Conservation (phyloP, 2,888 invertebrate species). For the Patella pellucida region DNA sequence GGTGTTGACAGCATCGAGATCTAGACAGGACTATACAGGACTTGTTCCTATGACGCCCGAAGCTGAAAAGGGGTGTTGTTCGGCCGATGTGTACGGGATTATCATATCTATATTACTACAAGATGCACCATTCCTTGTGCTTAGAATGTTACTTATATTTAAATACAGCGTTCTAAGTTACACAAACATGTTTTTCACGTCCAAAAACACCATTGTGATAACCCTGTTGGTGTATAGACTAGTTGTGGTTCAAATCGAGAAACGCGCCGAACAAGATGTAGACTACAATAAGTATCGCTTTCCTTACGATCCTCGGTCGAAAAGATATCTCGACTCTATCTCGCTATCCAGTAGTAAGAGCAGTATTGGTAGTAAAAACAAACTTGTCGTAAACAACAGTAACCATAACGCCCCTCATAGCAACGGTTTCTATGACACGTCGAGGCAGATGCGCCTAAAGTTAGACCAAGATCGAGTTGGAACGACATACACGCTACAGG, state of each 20-base stretch:
- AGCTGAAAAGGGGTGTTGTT: constrained; percentile 77
- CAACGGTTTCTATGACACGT: constrained; percentile 27
- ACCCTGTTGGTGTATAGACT: constrained; percentile 86
- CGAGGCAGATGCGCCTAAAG: background rate
- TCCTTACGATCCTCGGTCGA: constrained; percentile 13
- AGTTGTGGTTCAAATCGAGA: constrained; percentile 68
- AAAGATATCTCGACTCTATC: constrained; percentile 15
- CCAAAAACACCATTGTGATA: constrained; percentile 91
- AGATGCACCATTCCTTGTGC: constrained; percentile 89
- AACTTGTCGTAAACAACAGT: constrained; percentile 26
- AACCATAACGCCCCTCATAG: constrained; percentile 16
- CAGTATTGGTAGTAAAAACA: constrained; percentile 21
- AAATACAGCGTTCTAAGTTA: constrained; percentile 92
- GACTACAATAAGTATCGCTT: constrained; percentile 15
- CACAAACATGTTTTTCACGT: constrained; percentile 97
- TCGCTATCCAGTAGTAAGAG: constrained; percentile 23
- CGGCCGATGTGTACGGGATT: constrained; percentile 87
- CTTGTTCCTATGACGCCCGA: constrained; percentile 27
- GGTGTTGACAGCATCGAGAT: constrained; percentile 86
- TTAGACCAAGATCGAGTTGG: background rate
- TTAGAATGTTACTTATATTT: constrained; percentile 85
- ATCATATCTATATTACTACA: constrained; percentile 86
- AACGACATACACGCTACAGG: background rate
- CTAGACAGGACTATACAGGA: constrained; percentile 65
- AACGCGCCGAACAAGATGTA: background rate